Conservation (phyloP, 2,113 vertebrate genomes). For the Apteryx mantelli region DNA sequence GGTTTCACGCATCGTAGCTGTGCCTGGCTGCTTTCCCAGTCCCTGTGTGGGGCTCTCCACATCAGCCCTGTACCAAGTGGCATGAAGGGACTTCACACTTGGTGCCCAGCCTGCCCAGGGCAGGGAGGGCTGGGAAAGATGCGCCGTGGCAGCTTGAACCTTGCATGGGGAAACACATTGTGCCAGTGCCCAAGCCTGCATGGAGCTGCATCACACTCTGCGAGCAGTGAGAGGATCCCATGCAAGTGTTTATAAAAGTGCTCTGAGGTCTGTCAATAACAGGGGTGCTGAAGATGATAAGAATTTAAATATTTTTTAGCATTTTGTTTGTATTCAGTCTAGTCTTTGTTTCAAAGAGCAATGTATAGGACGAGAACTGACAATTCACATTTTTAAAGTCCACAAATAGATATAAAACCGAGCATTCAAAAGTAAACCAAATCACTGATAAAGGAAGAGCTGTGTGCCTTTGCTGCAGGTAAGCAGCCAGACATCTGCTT, state of each 20-base stretch:
- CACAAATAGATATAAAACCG: neutral
- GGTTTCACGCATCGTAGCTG: neutral
- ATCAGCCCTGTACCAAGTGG: neutral
- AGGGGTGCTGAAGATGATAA: neutral
- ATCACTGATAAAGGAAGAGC: neutral
- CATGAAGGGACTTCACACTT: neutral
- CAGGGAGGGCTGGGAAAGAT: too few relatives aligned
- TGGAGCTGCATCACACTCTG: neutral
- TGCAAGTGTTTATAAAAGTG: neutral
- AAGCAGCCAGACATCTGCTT: constrained; percentile 29
- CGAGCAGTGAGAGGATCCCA: neutral
- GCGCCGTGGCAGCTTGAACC: too few relatives aligned
- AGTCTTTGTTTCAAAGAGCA: neutral
- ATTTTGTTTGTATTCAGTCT: constrained; percentile 15
- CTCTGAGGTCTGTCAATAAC: neutral
- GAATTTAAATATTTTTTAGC: neutral
- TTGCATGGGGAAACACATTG: too few relatives aligned
- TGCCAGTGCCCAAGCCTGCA: neutral
- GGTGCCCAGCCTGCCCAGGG: too few relatives aligned
- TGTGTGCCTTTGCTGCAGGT: neutral
- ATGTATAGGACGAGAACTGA: neutral
- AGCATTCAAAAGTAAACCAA: neutral
- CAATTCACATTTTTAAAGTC: neutral
- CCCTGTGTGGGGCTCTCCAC: neutral
- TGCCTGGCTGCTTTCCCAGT: neutral